Evolutionary conservation across 2,888 invertebrate genomes (phyloP), one percentile per base, ranked within the genome.

Genomic region (Oligia latruncula): DNA sequence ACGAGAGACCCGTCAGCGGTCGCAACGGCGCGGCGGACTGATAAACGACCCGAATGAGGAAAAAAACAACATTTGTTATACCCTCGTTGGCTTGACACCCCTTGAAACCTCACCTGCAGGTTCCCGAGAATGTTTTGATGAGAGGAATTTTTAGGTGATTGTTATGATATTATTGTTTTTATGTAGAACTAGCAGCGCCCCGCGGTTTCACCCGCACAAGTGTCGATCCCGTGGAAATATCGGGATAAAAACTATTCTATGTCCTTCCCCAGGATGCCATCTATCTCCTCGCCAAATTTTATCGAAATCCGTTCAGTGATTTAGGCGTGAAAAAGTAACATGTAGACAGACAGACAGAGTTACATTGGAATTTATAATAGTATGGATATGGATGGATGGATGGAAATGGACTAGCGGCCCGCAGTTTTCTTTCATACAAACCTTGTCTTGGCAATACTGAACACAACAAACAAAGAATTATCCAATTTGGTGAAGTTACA

Each of bases 11-110:
- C 52, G 78, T 84, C 82, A 80, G 58, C 40, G 65, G 70, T 73
- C 72, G 72, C 78, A 74, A 43, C 29, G 75, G 75, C 67, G 62
- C 29, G 75, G 75, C 67, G 62, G 70, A 66, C 88, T 88, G 88
- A 88, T 85, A 88, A 88, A 88, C 71, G 84, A 84, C 77, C 76
- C 1, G 29, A 49, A 74, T 60, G 40, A 81, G 88, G 88, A 85
- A 78, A 88, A 84, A 87, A 82, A 85, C 79, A 82, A 79, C 88
- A 87, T 88, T 88, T 82, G 78, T 89, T 82, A 88, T 76, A 68
- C 78, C 80, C 71, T 77, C 80, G 67, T 81, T 77, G 71, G 20
- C 74, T 65, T 77, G 87, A 82, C 87, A 80, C 67, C 73, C 65
- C 66, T 76, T 80, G 73, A 68, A 66, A 71, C 58, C 62, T 65